phyloP scores from a whole-genome alignment of 2,797 vertebrate species.

The Podarcis lilfordi region DNA sequence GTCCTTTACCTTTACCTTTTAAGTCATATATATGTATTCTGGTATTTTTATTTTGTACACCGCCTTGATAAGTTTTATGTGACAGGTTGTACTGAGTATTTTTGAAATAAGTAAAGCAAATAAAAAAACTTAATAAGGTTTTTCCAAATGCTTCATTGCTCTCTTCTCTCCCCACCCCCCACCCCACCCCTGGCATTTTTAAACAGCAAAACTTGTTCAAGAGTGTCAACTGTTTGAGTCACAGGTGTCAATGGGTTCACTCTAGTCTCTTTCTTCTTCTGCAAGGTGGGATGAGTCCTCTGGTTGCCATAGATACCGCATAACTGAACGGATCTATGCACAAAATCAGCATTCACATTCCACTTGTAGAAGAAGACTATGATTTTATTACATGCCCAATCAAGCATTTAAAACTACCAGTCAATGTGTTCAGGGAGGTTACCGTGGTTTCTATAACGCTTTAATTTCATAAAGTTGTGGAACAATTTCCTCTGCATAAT shows the following conservation, averaged over 20 bases:
- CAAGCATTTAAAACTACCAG: background rate
- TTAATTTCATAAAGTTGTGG: background rate
- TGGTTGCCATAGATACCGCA: background rate
- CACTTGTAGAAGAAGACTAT: background rate
- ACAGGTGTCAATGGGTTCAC: background rate
- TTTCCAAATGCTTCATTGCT: no score
- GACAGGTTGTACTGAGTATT: no score
- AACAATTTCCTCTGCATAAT: no score
- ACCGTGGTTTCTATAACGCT: background rate
- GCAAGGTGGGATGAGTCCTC: background rate
- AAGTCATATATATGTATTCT: no score
- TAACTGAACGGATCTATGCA: background rate
- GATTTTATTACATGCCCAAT: background rate
- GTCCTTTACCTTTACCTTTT: no score
- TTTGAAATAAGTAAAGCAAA: no score
- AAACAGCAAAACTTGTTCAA: background rate
- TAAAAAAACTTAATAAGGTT: no score
- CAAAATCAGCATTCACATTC: background rate
- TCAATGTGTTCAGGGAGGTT: background rate
- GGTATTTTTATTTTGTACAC: no score
- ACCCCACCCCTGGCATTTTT: no score
- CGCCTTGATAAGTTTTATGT: no score
- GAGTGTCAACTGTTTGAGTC: no score
- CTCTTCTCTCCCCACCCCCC: no score
- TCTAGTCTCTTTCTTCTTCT: background rate